Base-by-base conservation (phyloP, 2,888 invertebrate genomes). In the Embidobia sp. region DNA sequence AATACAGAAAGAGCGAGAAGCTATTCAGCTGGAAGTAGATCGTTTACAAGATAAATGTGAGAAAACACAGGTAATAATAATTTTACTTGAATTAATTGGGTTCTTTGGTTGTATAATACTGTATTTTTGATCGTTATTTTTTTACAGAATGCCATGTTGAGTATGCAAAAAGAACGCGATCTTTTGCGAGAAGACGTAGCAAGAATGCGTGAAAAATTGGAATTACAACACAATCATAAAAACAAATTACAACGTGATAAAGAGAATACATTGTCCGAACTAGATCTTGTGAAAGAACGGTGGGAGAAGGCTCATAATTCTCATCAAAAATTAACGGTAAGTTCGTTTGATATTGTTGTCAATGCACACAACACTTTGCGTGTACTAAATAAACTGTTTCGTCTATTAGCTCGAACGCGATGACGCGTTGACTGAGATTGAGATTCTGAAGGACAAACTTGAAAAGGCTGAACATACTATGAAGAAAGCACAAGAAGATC, bases 101-200 rank as follows among this genome's bases (percentile, higher is more conserved):
- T n/a, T n/a, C n/a, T n/a, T n/a, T n/a, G n/a, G n/a, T n/a, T n/a
- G n/a, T n/a, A n/a, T n/a, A n/a, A 6, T 26, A 11, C 3, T 26
- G 44, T 18, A 5, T 26, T 13, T 2, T 33, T 33, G 8, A 22
- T n/a, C 10, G 1, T n/a, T 3, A 18, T 44, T 35, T 26, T 26
- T 59, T 26, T 37, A 1, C 57, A 95, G 94, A 92, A 93, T 72
- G 92, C 95, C 82, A 91, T 95, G 84, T 91, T 92, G 40, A 94
- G 97, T 79, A 92, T 97, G 80, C 96, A 97, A 90, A 97, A 97
- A 90, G 97, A 97, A 90, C 93, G 95, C 80, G 97, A 97, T 87
- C 91, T 93, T 77, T 94, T 95, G 81, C 93, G 95, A 70, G 95
- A 95, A 46, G 97, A 97, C 81, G 93, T 94, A 79, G 95, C 95